These are phyloP conservation scores for Dascillus cervinus DNA, from an alignment of 2,888 invertebrate species.

Conservation along the genomic window DNA sequence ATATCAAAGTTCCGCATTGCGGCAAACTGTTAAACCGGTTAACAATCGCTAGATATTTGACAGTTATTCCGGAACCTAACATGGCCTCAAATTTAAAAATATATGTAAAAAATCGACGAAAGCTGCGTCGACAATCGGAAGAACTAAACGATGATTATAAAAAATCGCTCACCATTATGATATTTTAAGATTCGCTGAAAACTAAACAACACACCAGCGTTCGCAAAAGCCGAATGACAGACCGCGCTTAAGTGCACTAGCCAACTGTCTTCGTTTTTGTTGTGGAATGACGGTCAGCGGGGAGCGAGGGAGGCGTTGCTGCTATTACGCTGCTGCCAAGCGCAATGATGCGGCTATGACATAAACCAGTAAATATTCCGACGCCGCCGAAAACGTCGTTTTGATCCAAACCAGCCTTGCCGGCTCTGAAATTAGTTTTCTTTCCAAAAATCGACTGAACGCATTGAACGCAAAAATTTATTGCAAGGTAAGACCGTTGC, in stretches of 20 bases:
- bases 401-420: not conserved
- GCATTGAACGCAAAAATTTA: no score
- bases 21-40: slow-evolving; percentile 36
- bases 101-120: slow-evolving; percentile 9
- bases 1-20: slow-evolving; percentile 35
- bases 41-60: slow-evolving; percentile 29
- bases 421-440: not conserved
- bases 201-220: slow-evolving; percentile 12
- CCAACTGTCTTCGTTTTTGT: slow-evolving; percentile 43
- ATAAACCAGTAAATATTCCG: slow-evolving; percentile 43
- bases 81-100: slow-evolving; percentile 14
- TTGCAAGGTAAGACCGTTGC: no score
- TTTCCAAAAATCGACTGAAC: not conserved
- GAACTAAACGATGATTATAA: slow-evolving; percentile 24
- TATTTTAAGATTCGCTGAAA: slow-evolving; percentile 39
- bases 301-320: slow-evolving; percentile 27
- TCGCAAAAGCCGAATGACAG: slow-evolving; percentile 25
- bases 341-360: slow-evolving; percentile 43
- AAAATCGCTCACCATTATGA: slow-evolving; percentile 39
- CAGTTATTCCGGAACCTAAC: slow-evolving; percentile 28
- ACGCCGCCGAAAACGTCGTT: slow-evolving; percentile 26
- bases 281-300: slow-evolving; percentile 29
- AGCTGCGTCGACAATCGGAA: slow-evolving; percentile 6
- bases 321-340: slow-evolving; percentile 38
- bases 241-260: slow-evolving; percentile 35